Evolutionary conservation across 2,113 vertebrate genomes (phyloP).

Genomic region (Halichoerus grypus): DNA sequence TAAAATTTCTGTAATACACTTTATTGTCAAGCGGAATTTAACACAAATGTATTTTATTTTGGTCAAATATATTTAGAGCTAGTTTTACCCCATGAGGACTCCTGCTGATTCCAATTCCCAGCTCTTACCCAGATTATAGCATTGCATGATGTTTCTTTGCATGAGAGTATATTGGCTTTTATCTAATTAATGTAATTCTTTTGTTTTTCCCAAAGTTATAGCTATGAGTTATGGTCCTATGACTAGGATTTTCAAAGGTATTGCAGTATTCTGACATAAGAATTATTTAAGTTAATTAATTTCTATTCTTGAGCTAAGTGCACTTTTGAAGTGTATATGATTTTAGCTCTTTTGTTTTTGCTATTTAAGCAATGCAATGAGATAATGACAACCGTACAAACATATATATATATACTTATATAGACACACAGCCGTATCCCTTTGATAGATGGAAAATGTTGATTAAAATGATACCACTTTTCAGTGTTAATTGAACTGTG

Average conservation of each 20-base stretch:
- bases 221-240: not conserved
- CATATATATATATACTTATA: not conserved
- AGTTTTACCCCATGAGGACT: not conserved
- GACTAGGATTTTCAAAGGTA: not conserved
- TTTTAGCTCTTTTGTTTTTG: not conserved
- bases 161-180: not conserved
- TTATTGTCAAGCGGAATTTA: not conserved
- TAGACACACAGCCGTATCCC: not conserved
- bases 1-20: not conserved
- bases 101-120: not conserved
- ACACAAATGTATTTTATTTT: not conserved
- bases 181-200: not conserved
- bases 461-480: slow-evolving; percentile 65
- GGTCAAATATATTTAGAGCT: not conserved
- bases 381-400: not conserved
- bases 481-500: slow-evolving; percentile 74
- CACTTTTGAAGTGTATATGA: slow-evolving; percentile 42
- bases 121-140: not conserved
- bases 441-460: slow-evolving; percentile 65
- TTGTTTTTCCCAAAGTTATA: not conserved
- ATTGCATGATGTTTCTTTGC: fast-evolving
- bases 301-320: not conserved
- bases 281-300: not conserved
- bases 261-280: not conserved
- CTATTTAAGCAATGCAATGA: not conserved